Evolutionary conservation across 2,888 invertebrate species (phyloP).

Genomic region (Drosophila neonasuta): DNA sequence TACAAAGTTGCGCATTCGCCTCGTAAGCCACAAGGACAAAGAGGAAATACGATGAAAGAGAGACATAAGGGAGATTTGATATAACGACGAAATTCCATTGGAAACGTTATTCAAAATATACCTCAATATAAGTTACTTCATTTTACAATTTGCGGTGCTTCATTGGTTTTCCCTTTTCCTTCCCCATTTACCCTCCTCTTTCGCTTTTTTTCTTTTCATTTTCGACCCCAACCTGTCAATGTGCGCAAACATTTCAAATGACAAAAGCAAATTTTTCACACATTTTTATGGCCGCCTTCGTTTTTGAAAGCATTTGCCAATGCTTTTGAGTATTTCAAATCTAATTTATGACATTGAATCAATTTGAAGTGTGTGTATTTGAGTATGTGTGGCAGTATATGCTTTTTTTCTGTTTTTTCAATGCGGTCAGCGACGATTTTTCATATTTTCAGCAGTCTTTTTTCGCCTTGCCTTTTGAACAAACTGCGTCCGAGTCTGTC

Average conservation of each 20-base stretch:
- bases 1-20: neutral
- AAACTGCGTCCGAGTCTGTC: conserved; percentile 34
- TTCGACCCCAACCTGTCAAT: conserved; percentile 1
- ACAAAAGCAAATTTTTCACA: conserved; percentile 63
- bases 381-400: conserved; percentile 23
- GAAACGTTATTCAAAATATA: conserved; percentile 73
- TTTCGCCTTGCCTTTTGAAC: conserved; percentile 41
- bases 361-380: conserved; percentile 57
- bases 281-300: conserved; percentile 69
- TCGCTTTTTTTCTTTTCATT: conserved; percentile 15
- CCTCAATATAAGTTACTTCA: conserved; percentile 74
- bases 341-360: conserved; percentile 78
- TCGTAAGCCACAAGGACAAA: neutral
- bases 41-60: neutral
- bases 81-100: conserved; percentile 43
- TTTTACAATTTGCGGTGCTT: conserved; percentile 60
- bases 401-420: conserved; percentile 25
- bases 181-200: neutral
- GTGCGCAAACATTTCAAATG: conserved; percentile 54
- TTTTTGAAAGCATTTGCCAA: conserved; percentile 36
- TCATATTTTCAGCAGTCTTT: conserved; percentile 69
- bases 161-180: conserved; percentile 43
- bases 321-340: conserved; percentile 75
- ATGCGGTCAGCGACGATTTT: conserved; percentile 72
- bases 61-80: neutral